Conservation (phyloP, 2,888 invertebrate genomes). For the Platycnemis pennipes region DNA sequence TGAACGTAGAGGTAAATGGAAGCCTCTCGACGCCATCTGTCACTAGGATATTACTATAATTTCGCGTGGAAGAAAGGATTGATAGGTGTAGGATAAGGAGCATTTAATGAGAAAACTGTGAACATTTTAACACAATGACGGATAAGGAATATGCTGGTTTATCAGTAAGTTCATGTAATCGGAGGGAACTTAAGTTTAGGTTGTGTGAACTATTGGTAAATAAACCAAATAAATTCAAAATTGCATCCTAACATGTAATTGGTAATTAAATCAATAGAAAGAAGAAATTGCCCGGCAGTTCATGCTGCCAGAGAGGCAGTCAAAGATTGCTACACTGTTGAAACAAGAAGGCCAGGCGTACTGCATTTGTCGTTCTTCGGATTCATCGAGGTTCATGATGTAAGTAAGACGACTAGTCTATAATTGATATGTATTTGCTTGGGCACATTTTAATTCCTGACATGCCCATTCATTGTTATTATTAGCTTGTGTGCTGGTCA, state of each 20-base stretch:
- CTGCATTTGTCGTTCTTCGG: constrained; percentile 96
- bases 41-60: not conserved
- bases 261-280: constrained; percentile 81
- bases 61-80: not conserved
- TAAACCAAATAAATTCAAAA: not conserved
- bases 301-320: constrained; percentile 92
- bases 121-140: constrained; percentile 68
- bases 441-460: not conserved
- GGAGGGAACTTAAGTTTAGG: not conserved
- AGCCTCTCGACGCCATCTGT: constrained; percentile 27
- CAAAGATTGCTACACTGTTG: constrained; percentile 92
- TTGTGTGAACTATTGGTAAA: not conserved
- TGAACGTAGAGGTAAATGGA: not conserved
- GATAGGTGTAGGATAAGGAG: not conserved
- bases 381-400: constrained; percentile 98
- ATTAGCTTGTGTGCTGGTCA: not conserved
- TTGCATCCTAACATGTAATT: not conserved
- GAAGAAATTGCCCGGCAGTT: constrained; percentile 95
- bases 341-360: constrained; percentile 96
- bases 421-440: not conserved
- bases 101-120: constrained; percentile 33
- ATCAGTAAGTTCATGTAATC: constrained; percentile 69
- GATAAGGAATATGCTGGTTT: constrained; percentile 72
- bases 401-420: constrained; percentile 78
- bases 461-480: not conserved